Evolutionary conservation across 1,140 invertebrate species (phyloP), one percentile per base, ranked within the genome.

Genomic region (Chlorops oryzae): DNA sequence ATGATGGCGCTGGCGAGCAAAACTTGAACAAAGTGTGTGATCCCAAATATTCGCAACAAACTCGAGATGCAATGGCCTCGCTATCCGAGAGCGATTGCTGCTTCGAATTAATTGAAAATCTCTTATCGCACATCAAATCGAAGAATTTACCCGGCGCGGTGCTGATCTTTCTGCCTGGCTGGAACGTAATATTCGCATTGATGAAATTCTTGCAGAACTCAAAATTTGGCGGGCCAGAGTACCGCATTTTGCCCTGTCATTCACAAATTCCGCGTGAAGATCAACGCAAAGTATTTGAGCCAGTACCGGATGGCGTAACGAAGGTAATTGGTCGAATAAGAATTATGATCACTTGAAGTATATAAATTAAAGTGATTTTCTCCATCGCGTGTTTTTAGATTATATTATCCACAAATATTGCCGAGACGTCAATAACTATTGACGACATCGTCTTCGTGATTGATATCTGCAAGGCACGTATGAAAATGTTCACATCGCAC

Each of bases 371-470:
- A 40, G 13, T 20, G 39, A 23, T 34, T 43, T 39, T 41, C 18
- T 39, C 3, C 46, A n/a, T n/a, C n/a, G n/a, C n/a, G n/a, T n/a
- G n/a, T n/a, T 44, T 55, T 4, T 17, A 58, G 67, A 72, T 94
- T 34, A 94, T 96, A 59, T 65, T 95, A 12, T 85, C 91, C 2
- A 95, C 92, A 1, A 94, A 94, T 63, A 92, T 96, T 59, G 91
- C 91, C 0, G 92, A 96, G 76, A 92, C 90, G 0, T 93, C 92
- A 6, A 93, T 97, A 42, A 97, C 94, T 5, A 98, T 98, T 55
- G 88, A 98, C 66, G 94, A 98, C 70, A 88, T 98, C 6, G 93
- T 97, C 2, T 96, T 88, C 72, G 94, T 98, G 1, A 88, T 98
- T 59, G 93, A 98, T 72, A 87, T 87, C 28, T 94, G 93, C 65